phyloP scores from a whole-genome alignment of 1,140 invertebrate species.

The Rhopalosiphum padi region DNA sequence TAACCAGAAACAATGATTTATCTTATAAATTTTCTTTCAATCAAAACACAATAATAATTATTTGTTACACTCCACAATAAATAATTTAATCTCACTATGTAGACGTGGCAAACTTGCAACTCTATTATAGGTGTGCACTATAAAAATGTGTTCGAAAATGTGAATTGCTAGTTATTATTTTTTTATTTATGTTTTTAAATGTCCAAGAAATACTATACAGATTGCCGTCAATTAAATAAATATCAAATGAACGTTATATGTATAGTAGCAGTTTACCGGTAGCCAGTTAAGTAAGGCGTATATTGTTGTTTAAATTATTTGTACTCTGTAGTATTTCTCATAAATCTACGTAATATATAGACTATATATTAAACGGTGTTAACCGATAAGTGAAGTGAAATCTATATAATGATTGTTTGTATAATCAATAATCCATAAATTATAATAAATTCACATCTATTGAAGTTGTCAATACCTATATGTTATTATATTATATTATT shows the following conservation, averaged over 20 bases:
- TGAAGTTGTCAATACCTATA: neutral
- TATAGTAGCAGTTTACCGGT: neutral
- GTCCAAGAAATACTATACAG: no score
- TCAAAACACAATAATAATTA: neutral
- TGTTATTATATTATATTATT: no score
- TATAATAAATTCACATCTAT: neutral
- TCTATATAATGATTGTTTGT: neutral
- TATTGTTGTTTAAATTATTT: neutral
- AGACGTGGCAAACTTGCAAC: neutral
- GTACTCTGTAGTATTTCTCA: neutral
- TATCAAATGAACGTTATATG: neutral
- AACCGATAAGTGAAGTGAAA: neutral
- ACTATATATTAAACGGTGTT: no score
- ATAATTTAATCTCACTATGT: neutral
- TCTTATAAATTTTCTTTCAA: neutral
- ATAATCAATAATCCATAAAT: neutral
- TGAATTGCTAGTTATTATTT: neutral
- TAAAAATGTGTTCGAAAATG: neutral
- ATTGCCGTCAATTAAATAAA: no score
- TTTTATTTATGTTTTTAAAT: neutral
- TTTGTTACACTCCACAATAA: neutral
- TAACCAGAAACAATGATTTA: neutral
- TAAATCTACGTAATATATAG: no score
- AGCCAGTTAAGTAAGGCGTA: neutral
- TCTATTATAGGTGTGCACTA: neutral